phyloP scores from a whole-genome alignment of 2,797 vertebrate species.

The Coilia nasus region DNA sequence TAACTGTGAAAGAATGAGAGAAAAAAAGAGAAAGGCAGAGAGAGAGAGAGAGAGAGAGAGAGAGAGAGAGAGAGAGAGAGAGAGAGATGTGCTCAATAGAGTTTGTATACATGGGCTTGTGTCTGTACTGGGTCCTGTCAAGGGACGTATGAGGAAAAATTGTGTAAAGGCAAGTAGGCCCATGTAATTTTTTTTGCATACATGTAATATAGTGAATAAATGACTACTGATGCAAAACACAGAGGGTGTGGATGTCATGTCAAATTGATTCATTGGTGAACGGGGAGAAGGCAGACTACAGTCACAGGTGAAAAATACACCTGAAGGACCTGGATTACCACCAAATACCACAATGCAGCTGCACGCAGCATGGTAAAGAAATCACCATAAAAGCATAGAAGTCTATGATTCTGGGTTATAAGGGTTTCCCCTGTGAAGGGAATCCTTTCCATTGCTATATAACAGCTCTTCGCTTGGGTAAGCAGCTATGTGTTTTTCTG shows the following conservation, averaged over 20 bases:
- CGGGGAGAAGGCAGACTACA: not conserved
- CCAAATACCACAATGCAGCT: not conserved
- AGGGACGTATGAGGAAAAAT: no score
- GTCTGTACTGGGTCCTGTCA: no score
- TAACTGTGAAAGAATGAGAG: no score
- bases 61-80: not conserved
- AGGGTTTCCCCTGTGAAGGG: not conserved
- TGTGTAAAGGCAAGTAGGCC: no score
- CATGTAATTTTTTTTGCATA: not conserved
- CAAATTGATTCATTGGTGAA: constrained; percentile 2
- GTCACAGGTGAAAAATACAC: constrained; percentile 16
- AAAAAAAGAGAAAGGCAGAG: not conserved
- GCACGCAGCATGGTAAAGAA: not conserved
- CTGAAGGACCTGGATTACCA: not conserved
- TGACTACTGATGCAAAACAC: not conserved
- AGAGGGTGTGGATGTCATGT: constrained; percentile 1
- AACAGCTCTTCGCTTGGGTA: not conserved
- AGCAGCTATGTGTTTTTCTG: not conserved
- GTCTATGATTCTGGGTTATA: constrained; percentile 7
- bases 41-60: not conserved
- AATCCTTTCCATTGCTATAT: not conserved
- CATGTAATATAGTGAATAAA: not conserved
- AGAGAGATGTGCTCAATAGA: not conserved
- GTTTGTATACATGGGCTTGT: no score
- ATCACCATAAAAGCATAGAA: constrained; percentile 10